Evolutionary conservation across 2,797 vertebrate species (phyloP).

Genomic region (Paedocypris micromegethes): DNA sequence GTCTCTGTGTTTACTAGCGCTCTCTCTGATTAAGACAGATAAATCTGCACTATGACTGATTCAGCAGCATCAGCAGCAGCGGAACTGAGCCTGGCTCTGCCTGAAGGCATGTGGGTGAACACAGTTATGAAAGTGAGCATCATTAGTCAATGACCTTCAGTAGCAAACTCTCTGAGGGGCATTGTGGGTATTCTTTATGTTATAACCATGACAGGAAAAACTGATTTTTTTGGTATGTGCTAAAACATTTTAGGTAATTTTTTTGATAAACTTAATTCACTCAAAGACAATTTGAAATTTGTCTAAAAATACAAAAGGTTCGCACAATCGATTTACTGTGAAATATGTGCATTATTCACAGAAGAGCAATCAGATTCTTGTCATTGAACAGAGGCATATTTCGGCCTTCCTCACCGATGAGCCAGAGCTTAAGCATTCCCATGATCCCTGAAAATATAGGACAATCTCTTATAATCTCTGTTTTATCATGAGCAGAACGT

Average conservation of each 20-base stretch:
- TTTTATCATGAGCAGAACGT: slow-evolving; percentile 21
- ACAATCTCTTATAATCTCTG: slow-evolving; percentile 39
- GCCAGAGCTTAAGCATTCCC: slow-evolving; percentile 17
- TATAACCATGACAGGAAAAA: slow-evolving; percentile 1
- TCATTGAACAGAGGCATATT: too few relatives aligned
- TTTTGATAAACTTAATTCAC: background rate
- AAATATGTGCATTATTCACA: slow-evolving; percentile 15
- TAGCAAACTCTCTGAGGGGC: slow-evolving; percentile 6
- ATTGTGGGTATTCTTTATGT: slow-evolving; percentile 10
- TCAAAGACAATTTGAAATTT: too few relatives aligned
- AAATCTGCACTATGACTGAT: background rate
- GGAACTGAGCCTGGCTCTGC: slow-evolving; percentile 9
- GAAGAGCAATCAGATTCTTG: slow-evolving; percentile 3
- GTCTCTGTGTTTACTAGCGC: slow-evolving; percentile 2
- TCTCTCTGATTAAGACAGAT: background rate
- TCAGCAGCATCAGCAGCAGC: background rate
- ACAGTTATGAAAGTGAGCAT: slow-evolving; percentile 17
- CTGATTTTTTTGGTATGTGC: background rate
- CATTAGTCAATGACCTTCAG: slow-evolving; percentile 28
- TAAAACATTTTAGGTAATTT: background rate
- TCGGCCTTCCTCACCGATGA: slow-evolving; percentile 1
- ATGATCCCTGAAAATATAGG: slow-evolving; percentile 36
- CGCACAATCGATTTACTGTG: too few relatives aligned
- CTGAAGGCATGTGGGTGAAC: slow-evolving; percentile 23
- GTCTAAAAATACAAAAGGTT: too few relatives aligned